Percentiles rank a stretch among this genome's conserved stretches.
Conservation (phyloP, 2,888 invertebrate species). For the Epistrophe grossulariae region DNA sequence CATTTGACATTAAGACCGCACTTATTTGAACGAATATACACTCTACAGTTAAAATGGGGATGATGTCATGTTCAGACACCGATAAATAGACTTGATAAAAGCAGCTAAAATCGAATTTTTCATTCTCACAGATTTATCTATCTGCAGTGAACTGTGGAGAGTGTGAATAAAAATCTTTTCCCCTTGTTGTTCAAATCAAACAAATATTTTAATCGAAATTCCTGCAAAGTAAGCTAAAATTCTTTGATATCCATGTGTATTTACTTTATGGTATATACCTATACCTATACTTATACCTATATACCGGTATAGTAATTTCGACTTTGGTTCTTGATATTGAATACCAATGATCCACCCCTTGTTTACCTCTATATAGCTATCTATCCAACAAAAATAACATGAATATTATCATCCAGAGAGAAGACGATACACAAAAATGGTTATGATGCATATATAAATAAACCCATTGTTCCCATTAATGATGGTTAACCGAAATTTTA, state of each 20-base stretch:
- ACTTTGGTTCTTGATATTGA: not conserved
- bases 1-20: constrained; percentile 60
- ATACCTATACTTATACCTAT: not conserved
- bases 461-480: constrained; percentile 11
- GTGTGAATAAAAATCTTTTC: not conserved
- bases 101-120: not conserved
- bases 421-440: constrained; percentile 6
- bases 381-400: not conserved
- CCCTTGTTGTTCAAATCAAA: constrained; percentile 15
- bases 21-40: constrained; percentile 12
- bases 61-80: not conserved
- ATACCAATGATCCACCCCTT: not conserved
- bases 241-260: not conserved
- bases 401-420: not conserved
- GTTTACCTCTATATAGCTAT: not conserved
- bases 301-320: not conserved
- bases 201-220: constrained; percentile 34
- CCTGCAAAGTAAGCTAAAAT: constrained; percentile 7
- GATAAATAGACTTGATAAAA: not conserved
- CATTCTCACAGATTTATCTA: not conserved
- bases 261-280: not conserved
- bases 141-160: not conserved
- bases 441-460: not conserved
- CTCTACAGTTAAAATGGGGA: constrained; percentile 4
- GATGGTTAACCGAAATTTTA: constrained; percentile 30